phyloP scores from a whole-genome alignment of 92 coral and sea anemone species.

The Palythoa heliodiscus region DNA sequence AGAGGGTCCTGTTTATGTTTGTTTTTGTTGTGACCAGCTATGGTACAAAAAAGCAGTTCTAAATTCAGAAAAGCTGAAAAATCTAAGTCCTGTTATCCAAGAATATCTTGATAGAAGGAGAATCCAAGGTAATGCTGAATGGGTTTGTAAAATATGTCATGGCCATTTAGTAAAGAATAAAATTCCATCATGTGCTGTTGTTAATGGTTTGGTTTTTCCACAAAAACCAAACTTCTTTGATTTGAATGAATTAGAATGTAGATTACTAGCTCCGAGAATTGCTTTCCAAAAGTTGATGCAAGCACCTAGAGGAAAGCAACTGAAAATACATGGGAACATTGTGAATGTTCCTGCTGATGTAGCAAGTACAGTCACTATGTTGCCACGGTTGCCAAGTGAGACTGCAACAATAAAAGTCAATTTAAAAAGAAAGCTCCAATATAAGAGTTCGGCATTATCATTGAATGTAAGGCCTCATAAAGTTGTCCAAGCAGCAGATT shows the following conservation, averaged over 20 bases:
- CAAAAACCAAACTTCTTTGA: constrained; percentile 23
- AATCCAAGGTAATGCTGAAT: constrained; percentile 49
- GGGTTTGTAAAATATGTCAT: constrained; percentile 41
- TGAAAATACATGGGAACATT: constrained; percentile 56
- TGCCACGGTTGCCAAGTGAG: constrained; percentile 61
- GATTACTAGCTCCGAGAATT: constrained; percentile 56
- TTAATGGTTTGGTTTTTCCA: constrained; percentile 51
- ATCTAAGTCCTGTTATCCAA: constrained; percentile 47
- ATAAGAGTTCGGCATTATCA: constrained; percentile 75
- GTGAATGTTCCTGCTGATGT: constrained; percentile 70
- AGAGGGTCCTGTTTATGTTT: constrained; percentile 65
- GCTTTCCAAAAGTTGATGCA: constrained; percentile 68
- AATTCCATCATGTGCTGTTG: constrained; percentile 46
- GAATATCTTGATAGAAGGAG: constrained; percentile 19
- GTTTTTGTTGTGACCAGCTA: constrained; percentile 72
- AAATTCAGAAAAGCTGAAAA: constrained; percentile 45
- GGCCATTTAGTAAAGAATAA: constrained; percentile 31
- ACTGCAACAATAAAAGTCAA: constrained; percentile 64
- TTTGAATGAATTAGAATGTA: constrained; percentile 46
- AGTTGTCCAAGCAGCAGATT: constrained; percentile 57
- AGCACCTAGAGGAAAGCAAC: constrained; percentile 68
- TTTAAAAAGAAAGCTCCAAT: constrained; percentile 64
- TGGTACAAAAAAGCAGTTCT: constrained; percentile 65
- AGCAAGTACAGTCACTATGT: constrained; percentile 57
- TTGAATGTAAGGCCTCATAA: constrained; percentile 52